Evolutionary conservation across 2,797 vertebrate genomes (phyloP).

Genomic region (Eospalax fontanierii): DNA sequence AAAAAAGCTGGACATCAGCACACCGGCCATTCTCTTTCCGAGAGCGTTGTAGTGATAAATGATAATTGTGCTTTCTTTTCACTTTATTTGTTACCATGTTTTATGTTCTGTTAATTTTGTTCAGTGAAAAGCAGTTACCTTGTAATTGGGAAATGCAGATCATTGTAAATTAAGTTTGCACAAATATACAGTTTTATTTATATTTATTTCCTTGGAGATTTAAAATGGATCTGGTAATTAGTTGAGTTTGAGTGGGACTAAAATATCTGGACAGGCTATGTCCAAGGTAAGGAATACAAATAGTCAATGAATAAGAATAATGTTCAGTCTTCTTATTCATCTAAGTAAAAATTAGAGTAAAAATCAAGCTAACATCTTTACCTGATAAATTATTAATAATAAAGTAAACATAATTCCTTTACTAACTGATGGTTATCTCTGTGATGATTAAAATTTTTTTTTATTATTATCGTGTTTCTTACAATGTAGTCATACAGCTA

Average conservation of each 20-base stretch:
- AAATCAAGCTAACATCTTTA: slow-evolving; percentile 10
- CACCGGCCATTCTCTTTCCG: background rate
- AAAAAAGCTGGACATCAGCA: background rate
- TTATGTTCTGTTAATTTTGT: slow-evolving; percentile 47
- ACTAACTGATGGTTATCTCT: background rate
- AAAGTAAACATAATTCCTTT: background rate
- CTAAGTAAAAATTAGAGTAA: slow-evolving; percentile 32
- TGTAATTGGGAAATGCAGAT: slow-evolving; percentile 4
- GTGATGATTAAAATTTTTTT: background rate
- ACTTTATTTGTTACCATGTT: background rate
- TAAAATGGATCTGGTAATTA: slow-evolving; percentile 34
- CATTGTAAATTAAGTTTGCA: slow-evolving; percentile 30
- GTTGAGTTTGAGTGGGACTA: slow-evolving; percentile 36
- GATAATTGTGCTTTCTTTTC: background rate
- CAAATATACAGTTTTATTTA: slow-evolving; percentile 25
- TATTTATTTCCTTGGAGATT: slow-evolving; percentile 56
- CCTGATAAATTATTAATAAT: background rate
- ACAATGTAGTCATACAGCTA: background rate
- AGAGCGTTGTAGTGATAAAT: background rate
- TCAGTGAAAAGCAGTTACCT: background rate
- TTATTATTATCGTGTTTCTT: background rate
- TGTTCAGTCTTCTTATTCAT: background rate
- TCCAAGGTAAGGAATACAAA: slow-evolving; percentile 28
- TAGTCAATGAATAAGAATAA: slow-evolving; percentile 41
- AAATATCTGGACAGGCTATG: background rate